These are phyloP conservation scores for Stegophylla sp. DNA, from an alignment of 2,888 invertebrate genomes.

Conservation along the genomic window DNA sequence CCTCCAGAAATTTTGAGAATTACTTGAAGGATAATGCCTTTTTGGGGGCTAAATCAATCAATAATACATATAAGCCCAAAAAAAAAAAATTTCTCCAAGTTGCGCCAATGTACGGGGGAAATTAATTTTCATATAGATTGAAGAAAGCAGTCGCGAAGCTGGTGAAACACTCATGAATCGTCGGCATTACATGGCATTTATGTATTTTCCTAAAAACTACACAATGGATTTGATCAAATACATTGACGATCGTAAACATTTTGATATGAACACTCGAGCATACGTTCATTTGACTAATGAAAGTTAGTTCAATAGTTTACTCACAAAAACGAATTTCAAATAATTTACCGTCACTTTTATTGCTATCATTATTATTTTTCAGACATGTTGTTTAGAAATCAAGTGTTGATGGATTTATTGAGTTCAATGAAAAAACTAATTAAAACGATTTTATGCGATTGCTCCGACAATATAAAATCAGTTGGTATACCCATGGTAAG, in stretches of 20 bases:
- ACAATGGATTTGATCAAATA: conserved; percentile 2
- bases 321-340: not conserved
- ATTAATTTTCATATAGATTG: not conserved
- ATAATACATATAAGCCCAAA: no score
- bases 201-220: conserved; percentile 41
- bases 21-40: no score
- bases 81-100: no score
- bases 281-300: conserved; percentile 33
- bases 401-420: conserved; percentile 17
- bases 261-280: not conserved
- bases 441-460: not conserved
- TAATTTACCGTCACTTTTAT: not conserved
- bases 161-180: conserved; percentile 2
- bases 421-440: not conserved
- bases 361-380: not conserved
- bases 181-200: conserved; percentile 17
- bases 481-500: conserved; percentile 29
- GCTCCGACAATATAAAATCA: conserved; percentile 7
- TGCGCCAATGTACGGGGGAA: no score
- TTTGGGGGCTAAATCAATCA: no score
- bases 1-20: no score
- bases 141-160: not conserved
- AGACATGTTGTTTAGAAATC: conserved; percentile 47
- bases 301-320: conserved; percentile 20
- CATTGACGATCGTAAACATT: conserved; percentile 1